These are phyloP conservation scores for Megalops cyprinoides DNA, from an alignment of 2,797 vertebrate species.

Conservation along the genomic window DNA sequence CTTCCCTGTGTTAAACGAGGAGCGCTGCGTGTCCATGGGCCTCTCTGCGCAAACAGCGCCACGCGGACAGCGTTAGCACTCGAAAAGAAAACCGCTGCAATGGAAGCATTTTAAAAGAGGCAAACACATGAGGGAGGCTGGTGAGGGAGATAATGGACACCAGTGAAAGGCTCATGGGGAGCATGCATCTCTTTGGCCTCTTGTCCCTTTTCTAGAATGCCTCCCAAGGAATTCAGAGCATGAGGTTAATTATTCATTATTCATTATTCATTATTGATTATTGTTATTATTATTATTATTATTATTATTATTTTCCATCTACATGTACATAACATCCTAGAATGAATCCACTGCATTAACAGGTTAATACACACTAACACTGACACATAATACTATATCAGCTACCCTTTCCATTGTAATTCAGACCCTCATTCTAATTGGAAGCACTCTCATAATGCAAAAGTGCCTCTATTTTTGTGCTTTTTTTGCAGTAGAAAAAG, in stretches of 20 bases:
- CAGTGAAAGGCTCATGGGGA: slow-evolving; percentile 8
- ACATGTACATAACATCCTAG: neutral
- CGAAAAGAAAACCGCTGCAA: neutral
- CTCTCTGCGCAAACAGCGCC: neutral
- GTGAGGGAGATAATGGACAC: slow-evolving; percentile 7
- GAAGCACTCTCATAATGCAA: neutral
- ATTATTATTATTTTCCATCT: slow-evolving; percentile 20
- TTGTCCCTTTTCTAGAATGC: neutral
- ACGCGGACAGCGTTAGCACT: too few species aligned
- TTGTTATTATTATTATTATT: too few species aligned
- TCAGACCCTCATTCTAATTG: slow-evolving; percentile 4
- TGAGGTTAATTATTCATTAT: too few species aligned
- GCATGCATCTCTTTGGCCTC: neutral
- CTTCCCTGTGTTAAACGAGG: neutral
- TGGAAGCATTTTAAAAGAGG: neutral
- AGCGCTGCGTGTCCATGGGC: neutral
- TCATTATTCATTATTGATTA: too few species aligned
- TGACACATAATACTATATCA: neutral
- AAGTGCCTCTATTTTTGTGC: neutral
- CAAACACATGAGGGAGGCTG: neutral
- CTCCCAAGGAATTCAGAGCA: neutral
- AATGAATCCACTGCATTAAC: neutral
- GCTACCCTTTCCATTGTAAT: neutral
- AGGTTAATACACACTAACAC: too few species aligned
- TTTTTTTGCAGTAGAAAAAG: neutral